Base-by-base conservation (phyloP, 2,888 invertebrate species). In the Lasius fuliginosus region DNA sequence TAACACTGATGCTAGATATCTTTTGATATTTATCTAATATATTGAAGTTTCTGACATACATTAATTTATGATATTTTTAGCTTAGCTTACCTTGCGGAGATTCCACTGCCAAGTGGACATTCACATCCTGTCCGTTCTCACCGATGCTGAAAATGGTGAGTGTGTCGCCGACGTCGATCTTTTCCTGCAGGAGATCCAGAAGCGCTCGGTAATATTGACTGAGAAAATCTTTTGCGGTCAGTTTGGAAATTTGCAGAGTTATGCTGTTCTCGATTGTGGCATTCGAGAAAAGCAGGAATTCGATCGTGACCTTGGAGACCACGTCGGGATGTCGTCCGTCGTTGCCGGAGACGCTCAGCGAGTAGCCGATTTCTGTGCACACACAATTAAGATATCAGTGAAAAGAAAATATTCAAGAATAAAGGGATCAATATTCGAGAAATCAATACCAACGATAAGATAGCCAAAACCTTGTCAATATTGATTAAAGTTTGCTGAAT, bases 281-380 rank as follows among this genome's bases (percentile, higher is more conserved):
- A 93, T 98, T 98, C 89, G 97, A 97, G 93, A 98, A 98, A 3
- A 96, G 96, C 74, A 97, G 95, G 92, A 98, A 98, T 93, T 98
- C 97, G 0, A 99, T 97, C 6, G 97, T 97, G 3, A 98, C 97
- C 9, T 97, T 97, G 1, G 99, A 99, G n/a, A 97, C 95, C 0
- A 99, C 99, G 94, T 98, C 97, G 82, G 96, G 96, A 93, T 98
- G 98, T 89, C 97, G 96, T 0, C 99, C 99, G 95, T 99, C 99
- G 94, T 98, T 98, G 1, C 99, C 99, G 11, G 97, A 96, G 0
- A 99, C 97, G 46, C 97, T 97, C 91, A 99, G 96, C 0, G 97
- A 97, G 93, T 97, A 97, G 11, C 97, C 97, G 93, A 97, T 96
- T 33, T 96, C 95, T 93, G 89, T 11, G 30, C 30, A 27, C 23